phyloP scores from a whole-genome alignment of 1,140 invertebrate species.

The Polypedilum vanderplanki region DNA sequence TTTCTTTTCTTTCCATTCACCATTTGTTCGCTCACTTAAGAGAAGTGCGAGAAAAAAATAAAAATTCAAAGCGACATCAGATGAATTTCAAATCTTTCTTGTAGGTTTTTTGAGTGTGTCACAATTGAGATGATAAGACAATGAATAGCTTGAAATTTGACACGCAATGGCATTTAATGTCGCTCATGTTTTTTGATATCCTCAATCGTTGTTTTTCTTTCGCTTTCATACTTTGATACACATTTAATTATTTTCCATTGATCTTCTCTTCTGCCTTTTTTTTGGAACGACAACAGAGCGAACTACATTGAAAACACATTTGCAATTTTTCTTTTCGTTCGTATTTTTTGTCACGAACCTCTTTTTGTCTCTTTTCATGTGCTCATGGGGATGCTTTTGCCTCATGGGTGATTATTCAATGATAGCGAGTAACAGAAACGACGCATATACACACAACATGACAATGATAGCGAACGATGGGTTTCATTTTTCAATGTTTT shows the following conservation, averaged over 20 bases:
- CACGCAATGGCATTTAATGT: not conserved
- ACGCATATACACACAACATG: not conserved
- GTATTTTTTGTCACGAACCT: not conserved
- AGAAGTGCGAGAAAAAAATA: not conserved
- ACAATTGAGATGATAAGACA: not conserved
- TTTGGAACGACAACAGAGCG: not conserved
- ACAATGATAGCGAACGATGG: not conserved
- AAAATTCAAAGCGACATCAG: not conserved
- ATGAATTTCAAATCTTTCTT: slow-evolving; percentile 1
- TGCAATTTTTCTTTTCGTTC: not conserved
- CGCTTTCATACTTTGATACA: not conserved
- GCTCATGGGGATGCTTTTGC: not conserved
- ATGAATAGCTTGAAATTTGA: not conserved
- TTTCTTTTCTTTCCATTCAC: not conserved
- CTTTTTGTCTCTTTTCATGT: not conserved
- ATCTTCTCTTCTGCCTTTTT: not conserved
- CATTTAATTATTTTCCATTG: slow-evolving; percentile 19
- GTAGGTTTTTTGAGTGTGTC: not conserved
- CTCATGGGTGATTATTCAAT: slow-evolving; percentile 6
- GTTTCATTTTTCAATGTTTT: not conserved
- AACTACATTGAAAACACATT: slow-evolving; percentile 19
- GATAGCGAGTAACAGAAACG: not conserved
- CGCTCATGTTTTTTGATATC: not conserved
- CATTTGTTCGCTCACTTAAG: not conserved
- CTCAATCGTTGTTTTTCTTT: not conserved